phyloP scores from a whole-genome alignment of 1,140 invertebrate species.

The Maconellicoccus hirsutus region DNA sequence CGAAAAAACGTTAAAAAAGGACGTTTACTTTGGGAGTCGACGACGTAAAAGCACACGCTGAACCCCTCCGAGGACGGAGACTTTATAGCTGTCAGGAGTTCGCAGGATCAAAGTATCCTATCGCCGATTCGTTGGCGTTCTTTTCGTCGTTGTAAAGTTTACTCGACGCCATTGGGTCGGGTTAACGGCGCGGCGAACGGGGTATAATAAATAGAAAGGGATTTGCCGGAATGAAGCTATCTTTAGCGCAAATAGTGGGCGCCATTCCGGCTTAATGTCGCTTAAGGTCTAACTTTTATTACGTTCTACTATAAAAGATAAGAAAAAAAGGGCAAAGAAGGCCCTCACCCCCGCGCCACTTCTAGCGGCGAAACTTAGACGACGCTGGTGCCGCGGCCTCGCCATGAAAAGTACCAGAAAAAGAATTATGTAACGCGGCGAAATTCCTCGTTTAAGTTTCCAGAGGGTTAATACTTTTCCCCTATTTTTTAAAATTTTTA shows the following conservation, averaged over 20 bases:
- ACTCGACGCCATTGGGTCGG: conserved; percentile 13
- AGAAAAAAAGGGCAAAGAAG: not conserved
- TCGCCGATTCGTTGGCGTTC: conserved; percentile 12
- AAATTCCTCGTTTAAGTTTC: not conserved
- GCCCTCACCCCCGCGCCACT: not conserved
- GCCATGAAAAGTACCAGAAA: not conserved
- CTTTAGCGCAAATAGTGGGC: conserved; percentile 21
- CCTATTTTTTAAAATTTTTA: not conserved
- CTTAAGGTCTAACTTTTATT: conserved; percentile 22
- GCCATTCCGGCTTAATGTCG: conserved; percentile 19
- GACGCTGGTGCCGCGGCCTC: no score
- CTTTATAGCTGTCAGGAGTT: not conserved
- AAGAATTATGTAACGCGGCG: not conserved
- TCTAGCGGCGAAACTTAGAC: not conserved
- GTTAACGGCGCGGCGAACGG: not conserved
- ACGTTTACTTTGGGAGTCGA: no score
- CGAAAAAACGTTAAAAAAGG: no score
- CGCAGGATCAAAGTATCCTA: conserved; percentile 12
- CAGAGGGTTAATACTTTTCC: conserved; percentile 13
- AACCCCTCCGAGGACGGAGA: not conserved
- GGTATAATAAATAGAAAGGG: conserved; percentile 17
- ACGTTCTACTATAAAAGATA: conserved; percentile 19
- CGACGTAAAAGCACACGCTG: no score
- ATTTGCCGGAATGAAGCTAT: conserved; percentile 18
- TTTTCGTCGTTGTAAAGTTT: not conserved